Evolutionary conservation across 2,113 vertebrate genomes (phyloP).

Genomic region (Scomber scombrus): DNA sequence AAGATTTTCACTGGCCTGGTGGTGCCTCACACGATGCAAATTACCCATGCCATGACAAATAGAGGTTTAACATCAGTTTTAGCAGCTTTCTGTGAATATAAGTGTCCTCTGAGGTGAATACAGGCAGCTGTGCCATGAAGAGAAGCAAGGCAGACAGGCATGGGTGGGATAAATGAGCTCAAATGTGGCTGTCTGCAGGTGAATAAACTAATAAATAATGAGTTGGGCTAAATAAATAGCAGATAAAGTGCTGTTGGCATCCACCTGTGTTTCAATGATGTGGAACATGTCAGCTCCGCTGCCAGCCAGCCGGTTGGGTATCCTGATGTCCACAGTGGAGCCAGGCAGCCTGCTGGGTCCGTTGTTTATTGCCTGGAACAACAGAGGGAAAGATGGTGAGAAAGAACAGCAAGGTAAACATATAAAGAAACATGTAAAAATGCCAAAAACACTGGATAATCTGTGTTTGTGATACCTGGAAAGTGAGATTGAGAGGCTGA

Average conservation of each 20-base stretch:
- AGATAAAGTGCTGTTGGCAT: constrained; percentile 67
- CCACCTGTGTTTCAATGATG: constrained; percentile 91
- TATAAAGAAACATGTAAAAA: background rate
- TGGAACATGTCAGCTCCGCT: constrained; percentile 94
- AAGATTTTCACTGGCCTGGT: constrained; percentile 42
- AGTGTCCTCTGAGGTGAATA: constrained; percentile 13
- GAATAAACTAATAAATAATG: constrained; percentile 65
- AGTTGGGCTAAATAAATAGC: constrained; percentile 33
- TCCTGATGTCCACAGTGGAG: constrained; percentile 90
- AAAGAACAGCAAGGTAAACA: constrained; percentile 25
- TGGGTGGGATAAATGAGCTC: constrained; percentile 26
- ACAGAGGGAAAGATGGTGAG: constrained; percentile 31
- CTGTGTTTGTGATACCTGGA: constrained; percentile 88
- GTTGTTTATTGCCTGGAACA: constrained; percentile 93
- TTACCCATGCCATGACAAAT: constrained; percentile 27
- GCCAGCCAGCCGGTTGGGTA: constrained; percentile 92
- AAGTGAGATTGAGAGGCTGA: constrained; percentile 94
- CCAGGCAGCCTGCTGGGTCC: constrained; percentile 96
- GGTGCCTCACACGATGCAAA: constrained; percentile 50
- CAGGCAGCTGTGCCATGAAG: constrained; percentile 16
- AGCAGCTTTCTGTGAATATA: constrained; percentile 19
- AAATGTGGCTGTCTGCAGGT: constrained; percentile 49
- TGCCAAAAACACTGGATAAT: background rate
- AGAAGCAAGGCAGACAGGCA: constrained; percentile 11
- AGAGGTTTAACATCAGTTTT: constrained; percentile 22